These are phyloP conservation scores for Lophotis ruficrista DNA, from an alignment of 2,113 vertebrate genomes.

Conservation along the genomic window DNA sequence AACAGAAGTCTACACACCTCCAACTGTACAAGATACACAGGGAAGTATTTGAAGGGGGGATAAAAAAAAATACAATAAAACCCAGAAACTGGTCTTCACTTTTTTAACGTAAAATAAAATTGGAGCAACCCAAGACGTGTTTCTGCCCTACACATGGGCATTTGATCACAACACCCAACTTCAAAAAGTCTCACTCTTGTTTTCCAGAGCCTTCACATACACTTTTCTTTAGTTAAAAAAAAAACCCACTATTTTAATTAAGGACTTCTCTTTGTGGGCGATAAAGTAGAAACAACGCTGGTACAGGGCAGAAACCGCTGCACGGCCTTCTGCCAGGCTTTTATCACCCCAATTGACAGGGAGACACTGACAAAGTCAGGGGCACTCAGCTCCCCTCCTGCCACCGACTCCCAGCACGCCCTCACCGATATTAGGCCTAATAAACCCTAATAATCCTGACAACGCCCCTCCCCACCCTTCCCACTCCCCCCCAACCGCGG, in stretches of 20 bases:
- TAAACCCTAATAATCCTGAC: neutral
- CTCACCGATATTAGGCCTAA: neutral
- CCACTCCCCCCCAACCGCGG: neutral
- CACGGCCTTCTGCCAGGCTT: neutral
- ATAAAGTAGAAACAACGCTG: accelerated
- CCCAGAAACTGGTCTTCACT: neutral
- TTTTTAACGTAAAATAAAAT: neutral
- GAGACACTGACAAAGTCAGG: neutral
- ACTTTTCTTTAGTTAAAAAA: neutral
- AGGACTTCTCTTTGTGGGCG: neutral
- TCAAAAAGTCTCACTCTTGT: neutral
- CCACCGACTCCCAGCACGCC: neutral
- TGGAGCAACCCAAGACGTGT: neutral
- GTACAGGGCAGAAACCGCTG: neutral
- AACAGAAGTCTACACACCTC: neutral
- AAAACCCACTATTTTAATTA: accelerated
- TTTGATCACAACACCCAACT: neutral
- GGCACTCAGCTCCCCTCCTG: neutral
- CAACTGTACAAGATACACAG: neutral
- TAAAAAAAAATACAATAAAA: neutral
- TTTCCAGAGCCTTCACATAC: neutral
- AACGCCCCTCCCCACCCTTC: neutral
- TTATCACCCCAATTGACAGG: neutral
- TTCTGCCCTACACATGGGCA: neutral
- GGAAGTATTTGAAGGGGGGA: neutral